These are phyloP conservation scores for Synanthedon vespiformis DNA, from an alignment of 2,888 invertebrate genomes.

Conservation along the genomic window DNA sequence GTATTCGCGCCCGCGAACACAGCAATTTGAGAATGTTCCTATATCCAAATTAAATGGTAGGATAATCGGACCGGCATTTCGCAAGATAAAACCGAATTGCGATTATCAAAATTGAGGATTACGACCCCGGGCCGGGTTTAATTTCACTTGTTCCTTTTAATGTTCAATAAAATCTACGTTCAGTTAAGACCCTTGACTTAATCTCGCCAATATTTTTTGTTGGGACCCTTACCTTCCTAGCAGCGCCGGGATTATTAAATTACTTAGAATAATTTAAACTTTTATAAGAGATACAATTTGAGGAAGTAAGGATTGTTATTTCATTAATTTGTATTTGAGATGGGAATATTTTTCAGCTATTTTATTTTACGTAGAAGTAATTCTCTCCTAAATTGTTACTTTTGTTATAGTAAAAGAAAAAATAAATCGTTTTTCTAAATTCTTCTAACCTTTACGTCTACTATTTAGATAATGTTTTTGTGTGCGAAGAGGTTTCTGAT, in stretches of 20 bases:
- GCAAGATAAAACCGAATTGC: constrained; percentile 11
- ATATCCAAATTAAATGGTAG: constrained; percentile 11
- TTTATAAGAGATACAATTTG: too few species aligned
- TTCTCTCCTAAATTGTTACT: too few species aligned
- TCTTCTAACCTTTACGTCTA: too few species aligned
- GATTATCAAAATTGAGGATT: constrained; percentile 14
- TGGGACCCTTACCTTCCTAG: background rate
- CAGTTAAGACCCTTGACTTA: constrained; percentile 6
- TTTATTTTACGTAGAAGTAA: too few species aligned
- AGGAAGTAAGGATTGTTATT: too few species aligned
- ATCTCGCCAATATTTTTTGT: background rate
- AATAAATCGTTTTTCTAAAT: too few species aligned
- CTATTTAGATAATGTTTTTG: too few species aligned
- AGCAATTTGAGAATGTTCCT: background rate
- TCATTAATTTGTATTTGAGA: too few species aligned
- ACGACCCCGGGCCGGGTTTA: constrained; percentile 6
- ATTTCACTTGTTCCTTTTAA: constrained; percentile 13
- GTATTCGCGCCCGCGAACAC: too few species aligned
- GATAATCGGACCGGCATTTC: constrained; percentile 10
- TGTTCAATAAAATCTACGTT: constrained; percentile 13
- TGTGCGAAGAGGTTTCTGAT: too few species aligned
- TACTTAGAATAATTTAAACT: background rate
- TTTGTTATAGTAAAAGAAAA: too few species aligned
- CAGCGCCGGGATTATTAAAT: background rate
- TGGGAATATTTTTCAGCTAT: too few species aligned